Conservation (phyloP, 1,140 invertebrate species). For the Orius insidiosus region DNA sequence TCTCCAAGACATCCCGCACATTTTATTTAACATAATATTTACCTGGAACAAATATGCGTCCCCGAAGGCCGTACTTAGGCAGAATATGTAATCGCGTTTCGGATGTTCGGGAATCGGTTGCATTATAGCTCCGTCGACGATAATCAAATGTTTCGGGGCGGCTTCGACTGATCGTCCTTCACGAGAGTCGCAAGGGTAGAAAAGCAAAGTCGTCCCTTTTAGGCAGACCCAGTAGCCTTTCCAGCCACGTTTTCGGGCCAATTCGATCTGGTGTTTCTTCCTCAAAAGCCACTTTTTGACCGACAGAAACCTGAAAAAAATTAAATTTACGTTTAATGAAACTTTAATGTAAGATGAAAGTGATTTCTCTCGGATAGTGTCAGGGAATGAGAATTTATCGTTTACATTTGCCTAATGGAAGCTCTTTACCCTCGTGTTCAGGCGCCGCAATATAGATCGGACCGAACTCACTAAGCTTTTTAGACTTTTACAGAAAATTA, state of each 20-base stretch:
- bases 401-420: too few species aligned
- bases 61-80: conserved; percentile 91
- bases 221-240: conserved; percentile 97
- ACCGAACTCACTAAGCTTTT: too few species aligned
- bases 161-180: conserved; percentile 79
- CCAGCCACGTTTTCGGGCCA: conserved; percentile 89
- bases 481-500: too few species aligned
- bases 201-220: conserved; percentile 89
- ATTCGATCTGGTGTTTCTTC: conserved; percentile 90
- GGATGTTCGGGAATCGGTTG: conserved; percentile 97
- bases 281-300: conserved; percentile 96
- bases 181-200: conserved; percentile 89
- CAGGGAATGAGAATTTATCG: too few species aligned
- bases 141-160: conserved; percentile 86
- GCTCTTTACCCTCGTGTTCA: too few species aligned
- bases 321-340: conserved; percentile 1
- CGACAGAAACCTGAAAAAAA: conserved; percentile 66
- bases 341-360: background rate
- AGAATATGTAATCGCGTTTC: conserved; percentile 94
- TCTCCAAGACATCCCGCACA: too few species aligned
- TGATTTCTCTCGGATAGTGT: background rate
- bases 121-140: conserved; percentile 94
- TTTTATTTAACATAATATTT: conserved; percentile 12
- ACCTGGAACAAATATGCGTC: conserved; percentile 97
- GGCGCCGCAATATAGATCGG: too few species aligned